phyloP scores from a whole-genome alignment of 1,140 invertebrate genomes.

The Bombus difficillimus region DNA sequence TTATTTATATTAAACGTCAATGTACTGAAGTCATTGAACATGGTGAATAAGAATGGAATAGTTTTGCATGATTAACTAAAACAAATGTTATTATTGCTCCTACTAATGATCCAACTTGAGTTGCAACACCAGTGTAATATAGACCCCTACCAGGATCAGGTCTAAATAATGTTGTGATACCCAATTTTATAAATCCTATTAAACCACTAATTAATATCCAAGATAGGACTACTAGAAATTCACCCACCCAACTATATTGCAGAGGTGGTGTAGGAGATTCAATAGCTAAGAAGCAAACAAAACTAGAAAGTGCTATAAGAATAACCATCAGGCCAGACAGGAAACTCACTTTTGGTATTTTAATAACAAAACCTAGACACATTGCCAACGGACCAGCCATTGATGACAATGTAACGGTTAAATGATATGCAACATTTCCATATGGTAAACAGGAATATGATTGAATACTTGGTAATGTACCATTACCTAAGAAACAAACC shows the following conservation, averaged over 20 bases:
- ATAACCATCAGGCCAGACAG: constrained; percentile 84
- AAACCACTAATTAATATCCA: constrained; percentile 88
- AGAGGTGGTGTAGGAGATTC: constrained; percentile 90
- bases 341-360: constrained; percentile 84
- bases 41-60: constrained; percentile 84
- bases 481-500: constrained; percentile 88
- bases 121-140: constrained; percentile 90
- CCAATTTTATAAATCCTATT: constrained; percentile 92
- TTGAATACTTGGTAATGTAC: constrained; percentile 92
- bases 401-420: constrained; percentile 90
- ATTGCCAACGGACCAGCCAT: constrained; percentile 94
- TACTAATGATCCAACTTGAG: constrained; percentile 90
- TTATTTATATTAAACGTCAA: constrained; percentile 39
- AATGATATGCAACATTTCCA: constrained; percentile 91
- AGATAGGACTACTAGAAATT: constrained; percentile 85
- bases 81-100: constrained; percentile 90
- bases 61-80: constrained; percentile 87
- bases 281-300: constrained; percentile 88
- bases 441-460: constrained; percentile 95
- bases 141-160: constrained; percentile 83
- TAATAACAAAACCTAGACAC: constrained; percentile 90
- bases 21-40: constrained; percentile 59
- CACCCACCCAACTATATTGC: constrained; percentile 84
- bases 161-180: constrained; percentile 89
- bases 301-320: constrained; percentile 84